Evolutionary conservation across 1,140 invertebrate genomes (phyloP).

Genomic region (Linepithema humile): DNA sequence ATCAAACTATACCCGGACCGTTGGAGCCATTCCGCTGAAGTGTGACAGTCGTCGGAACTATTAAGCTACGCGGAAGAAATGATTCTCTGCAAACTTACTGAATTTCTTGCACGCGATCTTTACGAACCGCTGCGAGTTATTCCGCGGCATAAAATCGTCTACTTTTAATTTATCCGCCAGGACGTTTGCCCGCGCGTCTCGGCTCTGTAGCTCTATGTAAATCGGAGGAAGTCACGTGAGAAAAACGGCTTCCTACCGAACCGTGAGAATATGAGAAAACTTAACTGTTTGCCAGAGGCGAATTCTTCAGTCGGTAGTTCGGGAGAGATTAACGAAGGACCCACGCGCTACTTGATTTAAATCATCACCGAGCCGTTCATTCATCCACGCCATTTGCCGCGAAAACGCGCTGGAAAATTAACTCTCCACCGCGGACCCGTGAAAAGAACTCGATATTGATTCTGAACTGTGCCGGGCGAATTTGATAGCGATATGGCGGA

Average conservation of each 20-base stretch:
- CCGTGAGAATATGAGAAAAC: slow-evolving; percentile 34
- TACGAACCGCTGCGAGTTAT: slow-evolving; percentile 13
- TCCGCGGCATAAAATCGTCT: neutral
- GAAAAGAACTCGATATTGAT: slow-evolving; percentile 42
- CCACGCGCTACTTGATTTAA: slow-evolving; percentile 40
- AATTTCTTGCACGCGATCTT: slow-evolving; percentile 53
- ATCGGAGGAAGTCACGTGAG: slow-evolving; percentile 45
- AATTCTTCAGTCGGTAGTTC: slow-evolving; percentile 13
- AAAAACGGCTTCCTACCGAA: slow-evolving; percentile 4
- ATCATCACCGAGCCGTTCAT: slow-evolving; percentile 44
- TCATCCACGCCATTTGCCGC: slow-evolving; percentile 47
- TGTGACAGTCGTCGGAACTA: slow-evolving; percentile 55
- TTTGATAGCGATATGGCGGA: neutral
- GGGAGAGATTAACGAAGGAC: slow-evolving; percentile 28
- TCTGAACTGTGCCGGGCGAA: neutral
- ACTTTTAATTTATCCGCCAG: slow-evolving; percentile 61
- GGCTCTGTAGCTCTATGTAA: neutral
- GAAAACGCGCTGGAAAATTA: slow-evolving; percentile 43
- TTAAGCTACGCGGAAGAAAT: slow-evolving; percentile 61
- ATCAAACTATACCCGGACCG: slow-evolving; percentile 35
- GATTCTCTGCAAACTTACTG: slow-evolving; percentile 45
- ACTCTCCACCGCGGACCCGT: slow-evolving; percentile 23
- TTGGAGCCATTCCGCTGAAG: slow-evolving; percentile 18
- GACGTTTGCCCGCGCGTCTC: slow-evolving; percentile 2
- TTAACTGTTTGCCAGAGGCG: slow-evolving; percentile 23